These are phyloP conservation scores for Mobula hypostoma DNA, from an alignment of 2,113 vertebrate genomes.

Conservation along the genomic window DNA sequence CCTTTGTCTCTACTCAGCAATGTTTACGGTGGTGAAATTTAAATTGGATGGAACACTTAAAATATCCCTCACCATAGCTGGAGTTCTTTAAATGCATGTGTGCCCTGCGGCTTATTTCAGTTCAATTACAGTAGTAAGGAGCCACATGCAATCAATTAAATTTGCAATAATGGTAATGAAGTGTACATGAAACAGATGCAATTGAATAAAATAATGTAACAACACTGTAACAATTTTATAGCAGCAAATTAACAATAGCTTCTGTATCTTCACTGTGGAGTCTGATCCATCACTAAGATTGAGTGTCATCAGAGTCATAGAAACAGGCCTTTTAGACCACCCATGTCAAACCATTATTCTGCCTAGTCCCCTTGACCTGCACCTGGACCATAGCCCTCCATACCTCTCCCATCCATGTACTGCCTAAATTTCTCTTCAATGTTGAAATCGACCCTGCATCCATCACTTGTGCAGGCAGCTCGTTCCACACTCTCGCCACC, in stretches of 20 bases:
- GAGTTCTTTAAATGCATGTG: background rate
- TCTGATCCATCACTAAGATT: background rate
- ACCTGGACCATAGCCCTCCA: too few relatives aligned
- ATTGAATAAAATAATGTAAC: constrained; percentile 31
- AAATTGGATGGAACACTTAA: constrained; percentile 10
- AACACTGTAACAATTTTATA: constrained; percentile 30
- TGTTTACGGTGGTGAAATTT: background rate
- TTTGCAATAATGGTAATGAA: constrained; percentile 27
- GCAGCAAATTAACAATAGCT: background rate
- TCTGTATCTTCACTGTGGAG: constrained; percentile 2
- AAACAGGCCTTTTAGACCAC: too few relatives aligned
- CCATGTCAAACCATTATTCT: too few relatives aligned
- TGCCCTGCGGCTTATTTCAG: constrained; percentile 30
- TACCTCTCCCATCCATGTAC: too few relatives aligned
- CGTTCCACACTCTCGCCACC: too few relatives aligned
- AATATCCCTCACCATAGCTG: constrained; percentile 25
- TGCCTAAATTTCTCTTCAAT: too few relatives aligned
- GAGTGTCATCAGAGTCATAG: background rate
- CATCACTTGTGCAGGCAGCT: too few relatives aligned
- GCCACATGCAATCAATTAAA: constrained; percentile 3
- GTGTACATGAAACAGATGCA: constrained; percentile 28
- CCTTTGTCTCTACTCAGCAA: background rate
- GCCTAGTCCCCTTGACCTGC: too few relatives aligned
- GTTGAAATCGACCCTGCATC: too few relatives aligned
- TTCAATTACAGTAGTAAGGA: constrained; percentile 31